A percentile compares a stretch with the other conserved stretches of the same genome.
These are phyloP conservation scores for Anagyrus pseudococci DNA, from an alignment of 2,888 invertebrate species.

Conservation along the genomic window DNA sequence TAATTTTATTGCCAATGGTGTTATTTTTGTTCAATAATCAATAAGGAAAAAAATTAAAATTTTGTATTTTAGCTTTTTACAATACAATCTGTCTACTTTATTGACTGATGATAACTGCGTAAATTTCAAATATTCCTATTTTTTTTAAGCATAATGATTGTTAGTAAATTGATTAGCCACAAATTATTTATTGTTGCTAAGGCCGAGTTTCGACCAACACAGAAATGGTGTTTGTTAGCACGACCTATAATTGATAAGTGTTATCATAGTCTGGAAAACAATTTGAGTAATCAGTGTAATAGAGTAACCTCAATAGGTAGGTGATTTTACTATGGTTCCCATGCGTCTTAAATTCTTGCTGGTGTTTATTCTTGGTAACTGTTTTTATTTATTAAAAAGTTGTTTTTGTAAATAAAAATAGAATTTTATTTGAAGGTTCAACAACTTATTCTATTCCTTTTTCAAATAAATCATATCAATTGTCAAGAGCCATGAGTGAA, in stretches of 20 bases:
- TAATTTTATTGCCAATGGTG: too few species aligned
- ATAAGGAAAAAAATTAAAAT: not conserved
- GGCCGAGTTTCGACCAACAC: conserved; percentile 1
- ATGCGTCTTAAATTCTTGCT: not conserved
- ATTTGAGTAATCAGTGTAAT: not conserved
- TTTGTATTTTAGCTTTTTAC: not conserved
- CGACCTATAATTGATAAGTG: not conserved
- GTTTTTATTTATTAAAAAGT: not conserved
- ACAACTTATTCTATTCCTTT: not conserved
- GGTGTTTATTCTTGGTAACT: not conserved
- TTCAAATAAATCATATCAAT: not conserved
- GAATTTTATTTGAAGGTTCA: conserved; percentile 5
- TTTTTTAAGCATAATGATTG: not conserved
- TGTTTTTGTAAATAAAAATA: not conserved
- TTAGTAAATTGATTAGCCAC: not conserved
- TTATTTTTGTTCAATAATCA: too few species aligned
- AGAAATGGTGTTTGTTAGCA: not conserved
- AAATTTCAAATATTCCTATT: not conserved
- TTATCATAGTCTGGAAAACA: not conserved
- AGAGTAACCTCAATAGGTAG: conserved; percentile 26
- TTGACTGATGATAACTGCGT: conserved; percentile 15
- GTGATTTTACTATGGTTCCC: not conserved
- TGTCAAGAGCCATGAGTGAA: conserved; percentile 40
- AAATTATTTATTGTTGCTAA: not conserved
- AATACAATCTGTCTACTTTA: conserved; percentile 15